phyloP scores from a whole-genome alignment of 92 coral and sea anemone species.

The Palythoa caribaeorum region DNA sequence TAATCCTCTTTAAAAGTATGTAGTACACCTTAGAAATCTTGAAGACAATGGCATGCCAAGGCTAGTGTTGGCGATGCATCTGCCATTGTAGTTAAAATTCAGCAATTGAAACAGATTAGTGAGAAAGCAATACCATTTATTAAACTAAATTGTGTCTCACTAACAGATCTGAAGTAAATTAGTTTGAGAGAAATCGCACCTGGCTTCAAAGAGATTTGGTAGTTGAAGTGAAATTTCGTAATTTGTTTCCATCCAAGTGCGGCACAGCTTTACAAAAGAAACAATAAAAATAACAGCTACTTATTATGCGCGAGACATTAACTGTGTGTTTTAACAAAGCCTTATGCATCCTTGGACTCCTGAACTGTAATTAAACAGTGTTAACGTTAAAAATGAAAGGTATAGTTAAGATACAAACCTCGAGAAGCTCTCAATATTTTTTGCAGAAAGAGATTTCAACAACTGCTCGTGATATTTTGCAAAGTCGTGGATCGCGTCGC shows the following conservation, averaged over 20 bases:
- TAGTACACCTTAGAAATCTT: not conserved
- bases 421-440: slow-evolving; percentile 69
- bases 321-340: not conserved
- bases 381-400: not conserved
- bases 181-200: not conserved
- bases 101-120: not conserved
- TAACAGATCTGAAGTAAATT: not conserved
- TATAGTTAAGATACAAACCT: slow-evolving; percentile 50
- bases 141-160: slow-evolving; percentile 4
- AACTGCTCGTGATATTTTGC: slow-evolving; percentile 48
- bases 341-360: not conserved
- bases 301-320: not conserved
- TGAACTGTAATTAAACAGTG: not conserved
- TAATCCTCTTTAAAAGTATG: too few relatives aligned
- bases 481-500: not conserved
- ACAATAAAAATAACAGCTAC: not conserved
- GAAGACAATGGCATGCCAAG: not conserved
- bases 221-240: not conserved
- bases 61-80: not conserved
- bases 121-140: not conserved
- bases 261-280: not conserved
- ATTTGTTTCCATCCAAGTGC: not conserved
- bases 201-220: not conserved
- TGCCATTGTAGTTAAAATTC: not conserved
- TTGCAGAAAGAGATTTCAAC: slow-evolving; percentile 60